These are phyloP conservation scores for Monopterus albus DNA, from an alignment of 2,113 vertebrate genomes.

Conservation along the genomic window DNA sequence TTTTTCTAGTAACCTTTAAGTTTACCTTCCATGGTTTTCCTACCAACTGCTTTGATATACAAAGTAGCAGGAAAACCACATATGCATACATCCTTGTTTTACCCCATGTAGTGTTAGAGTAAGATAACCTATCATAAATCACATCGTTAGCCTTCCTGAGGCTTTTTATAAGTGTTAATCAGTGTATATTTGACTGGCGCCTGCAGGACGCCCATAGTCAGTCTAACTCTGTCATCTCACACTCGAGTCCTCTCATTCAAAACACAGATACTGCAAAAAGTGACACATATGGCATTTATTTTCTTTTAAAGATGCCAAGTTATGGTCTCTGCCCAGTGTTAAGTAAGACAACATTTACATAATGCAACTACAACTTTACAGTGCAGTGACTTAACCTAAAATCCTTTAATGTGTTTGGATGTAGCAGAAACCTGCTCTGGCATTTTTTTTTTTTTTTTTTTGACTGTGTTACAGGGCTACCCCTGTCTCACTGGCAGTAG, in stretches of 20 bases:
- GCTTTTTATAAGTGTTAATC: slow-evolving; percentile 69
- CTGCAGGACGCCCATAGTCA: slow-evolving; percentile 74
- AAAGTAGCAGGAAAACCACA: background rate
- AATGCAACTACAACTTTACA: slow-evolving; percentile 12
- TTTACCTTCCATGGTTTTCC: background rate
- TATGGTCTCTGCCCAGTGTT: no score
- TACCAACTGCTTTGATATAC: no score
- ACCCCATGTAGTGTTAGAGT: background rate
- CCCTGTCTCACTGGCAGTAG: slow-evolving; percentile 65
- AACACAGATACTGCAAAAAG: slow-evolving; percentile 40
- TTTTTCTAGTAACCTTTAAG: no score
- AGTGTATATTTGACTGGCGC: slow-evolving; percentile 78
- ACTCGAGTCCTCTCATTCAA: slow-evolving; percentile 66
- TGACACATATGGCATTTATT: background rate
- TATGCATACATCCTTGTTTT: background rate
- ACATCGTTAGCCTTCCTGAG: slow-evolving; percentile 53
- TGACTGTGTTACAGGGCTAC: slow-evolving; percentile 47
- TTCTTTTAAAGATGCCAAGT: slow-evolving; percentile 29
- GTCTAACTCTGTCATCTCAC: slow-evolving; percentile 71
- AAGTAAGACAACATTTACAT: slow-evolving; percentile 7
- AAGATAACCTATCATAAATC: slow-evolving; percentile 41
- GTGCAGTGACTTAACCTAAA: slow-evolving; percentile 2
- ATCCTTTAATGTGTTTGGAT: slow-evolving; percentile 33
- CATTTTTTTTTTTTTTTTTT: slow-evolving; percentile 32
- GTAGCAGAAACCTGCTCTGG: slow-evolving; percentile 7